A percentile compares a stretch with the other conserved stretches of the same genome.
Evolutionary conservation across 2,888 invertebrate genomes (phyloP).

Genomic region (Shargacucullia verbasci): DNA sequence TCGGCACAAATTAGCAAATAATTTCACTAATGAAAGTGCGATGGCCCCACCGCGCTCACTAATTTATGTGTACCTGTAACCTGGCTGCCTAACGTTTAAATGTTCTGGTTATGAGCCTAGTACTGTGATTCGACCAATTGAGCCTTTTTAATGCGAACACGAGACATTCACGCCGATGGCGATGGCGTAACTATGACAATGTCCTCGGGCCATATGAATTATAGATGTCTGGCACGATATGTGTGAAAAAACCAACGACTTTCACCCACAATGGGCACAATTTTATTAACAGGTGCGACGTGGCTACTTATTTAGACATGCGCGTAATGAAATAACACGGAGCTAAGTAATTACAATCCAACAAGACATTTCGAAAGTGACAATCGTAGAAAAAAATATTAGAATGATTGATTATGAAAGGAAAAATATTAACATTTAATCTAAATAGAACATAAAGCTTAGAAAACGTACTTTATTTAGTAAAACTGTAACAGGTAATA

Average conservation of each 20-base stretch:
- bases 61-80: constrained; percentile 64
- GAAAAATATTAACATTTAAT: not conserved
- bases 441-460: not conserved
- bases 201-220: constrained; percentile 72
- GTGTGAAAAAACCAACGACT: constrained; percentile 62
- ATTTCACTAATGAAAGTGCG: constrained; percentile 80
- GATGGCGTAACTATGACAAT: constrained; percentile 66
- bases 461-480: not conserved
- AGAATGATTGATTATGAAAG: constrained; percentile 17
- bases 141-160: constrained; percentile 53
- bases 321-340: constrained; percentile 48
- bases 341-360: constrained; percentile 50
- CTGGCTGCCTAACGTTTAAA: constrained; percentile 51
- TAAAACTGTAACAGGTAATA: constrained; percentile 4
- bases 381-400: constrained; percentile 17
- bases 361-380: constrained; percentile 35
- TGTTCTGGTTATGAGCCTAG: constrained; percentile 62
- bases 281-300: constrained; percentile 59
- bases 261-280: constrained; percentile 64
- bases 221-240: constrained; percentile 67
- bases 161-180: constrained; percentile 48
- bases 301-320: constrained; percentile 36
- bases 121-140: constrained; percentile 61
- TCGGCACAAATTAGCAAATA: constrained; percentile 82
- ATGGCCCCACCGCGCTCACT: constrained; percentile 63